These are phyloP conservation scores for Echiichthys vipera DNA, from an alignment of 2,797 vertebrate species.

Conservation along the genomic window DNA sequence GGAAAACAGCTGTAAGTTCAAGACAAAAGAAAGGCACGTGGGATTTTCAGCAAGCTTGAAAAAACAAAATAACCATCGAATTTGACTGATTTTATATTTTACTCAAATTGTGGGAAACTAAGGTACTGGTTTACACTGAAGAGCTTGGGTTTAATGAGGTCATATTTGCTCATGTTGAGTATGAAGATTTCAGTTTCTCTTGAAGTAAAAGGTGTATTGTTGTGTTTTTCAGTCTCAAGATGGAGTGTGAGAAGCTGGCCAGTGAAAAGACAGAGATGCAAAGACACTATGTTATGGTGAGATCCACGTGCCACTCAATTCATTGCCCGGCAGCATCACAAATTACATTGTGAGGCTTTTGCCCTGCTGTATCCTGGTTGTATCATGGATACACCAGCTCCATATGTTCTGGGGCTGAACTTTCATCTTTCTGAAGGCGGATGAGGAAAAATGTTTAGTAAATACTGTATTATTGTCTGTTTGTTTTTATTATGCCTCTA, in stretches of 20 bases:
- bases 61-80: background rate
- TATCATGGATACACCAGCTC: slow-evolving; percentile 33
- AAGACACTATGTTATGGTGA: slow-evolving; percentile 97
- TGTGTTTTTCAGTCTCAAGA: slow-evolving; percentile 90
- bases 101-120: background rate
- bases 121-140: background rate
- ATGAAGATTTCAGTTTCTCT: background rate
- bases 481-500: too few species aligned
- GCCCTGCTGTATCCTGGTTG: background rate
- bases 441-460: background rate
- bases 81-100: too few species aligned
- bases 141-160: background rate
- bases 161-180: background rate
- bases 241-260: slow-evolving; percentile 98
- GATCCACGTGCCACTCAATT: slow-evolving; percentile 41
- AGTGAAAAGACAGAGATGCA: slow-evolving; percentile 99
- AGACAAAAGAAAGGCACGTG: background rate
- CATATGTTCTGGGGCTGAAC: slow-evolving; percentile 8
- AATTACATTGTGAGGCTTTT: slow-evolving; percentile 3
- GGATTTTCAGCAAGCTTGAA: background rate
- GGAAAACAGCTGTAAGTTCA: slow-evolving; percentile 19
- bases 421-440: background rate
- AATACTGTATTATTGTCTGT: slow-evolving; percentile 2
- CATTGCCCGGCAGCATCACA: background rate
- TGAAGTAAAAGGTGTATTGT: slow-evolving; percentile 9